A percentile compares a stretch with the other conserved stretches of the same genome.
Conservation (phyloP, 1,140 invertebrate species). For the Drosophila ohnishii region DNA sequence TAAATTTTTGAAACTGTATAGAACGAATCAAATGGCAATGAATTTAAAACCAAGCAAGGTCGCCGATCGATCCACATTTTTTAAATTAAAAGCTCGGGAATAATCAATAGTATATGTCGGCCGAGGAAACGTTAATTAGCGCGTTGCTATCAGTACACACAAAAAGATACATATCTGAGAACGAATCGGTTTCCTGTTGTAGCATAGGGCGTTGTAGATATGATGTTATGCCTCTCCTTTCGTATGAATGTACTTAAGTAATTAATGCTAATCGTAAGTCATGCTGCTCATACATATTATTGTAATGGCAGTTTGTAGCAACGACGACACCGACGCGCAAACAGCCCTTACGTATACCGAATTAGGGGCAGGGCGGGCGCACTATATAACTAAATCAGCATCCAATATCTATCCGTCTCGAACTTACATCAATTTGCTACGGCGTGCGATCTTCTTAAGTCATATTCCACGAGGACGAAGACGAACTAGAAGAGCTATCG, state of each 20-base stretch:
- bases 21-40: conserved; percentile 51
- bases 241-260: conserved; percentile 76
- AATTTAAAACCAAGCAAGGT: conserved; percentile 41
- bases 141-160: conserved; percentile 14
- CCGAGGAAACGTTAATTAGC: conserved; percentile 15
- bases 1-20: conserved; percentile 52
- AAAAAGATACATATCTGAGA: conserved; percentile 44
- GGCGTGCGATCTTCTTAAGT: conserved; percentile 60
- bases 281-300: conserved; percentile 77
- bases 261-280: conserved; percentile 80
- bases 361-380: conserved; percentile 42
- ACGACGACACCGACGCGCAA: conserved; percentile 39
- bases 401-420: conserved; percentile 37
- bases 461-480: conserved; percentile 83
- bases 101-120: conserved; percentile 19
- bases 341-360: conserved; percentile 59
- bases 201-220: conserved; percentile 34
- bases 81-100: conserved; percentile 42
- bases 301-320: conserved; percentile 76
- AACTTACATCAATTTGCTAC: conserved; percentile 29
- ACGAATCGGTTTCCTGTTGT: conserved; percentile 26
- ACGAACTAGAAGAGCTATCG: conserved; percentile 82
- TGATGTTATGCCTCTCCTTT: conserved; percentile 64
- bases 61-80: conserved; percentile 25
- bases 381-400: conserved; percentile 67